phyloP scores from a whole-genome alignment of 2,888 invertebrate genomes.

The Parnassius smintheus region DNA sequence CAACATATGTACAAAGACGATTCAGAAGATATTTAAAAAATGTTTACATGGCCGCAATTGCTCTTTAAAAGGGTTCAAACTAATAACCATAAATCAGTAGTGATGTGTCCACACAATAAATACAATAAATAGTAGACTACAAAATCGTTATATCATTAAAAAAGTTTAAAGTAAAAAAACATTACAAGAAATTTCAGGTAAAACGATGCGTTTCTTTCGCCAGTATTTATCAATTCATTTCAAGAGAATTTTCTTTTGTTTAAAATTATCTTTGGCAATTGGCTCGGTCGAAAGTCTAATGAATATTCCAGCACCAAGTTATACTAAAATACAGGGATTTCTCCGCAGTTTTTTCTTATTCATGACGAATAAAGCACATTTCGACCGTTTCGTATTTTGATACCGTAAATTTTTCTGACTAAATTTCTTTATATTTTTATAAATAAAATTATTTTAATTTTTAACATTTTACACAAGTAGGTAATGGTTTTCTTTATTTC shows the following conservation, averaged over 20 bases:
- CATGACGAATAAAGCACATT: slow-evolving; percentile 7
- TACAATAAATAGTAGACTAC: no score
- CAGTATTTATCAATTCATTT: not conserved
- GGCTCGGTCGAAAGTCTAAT: slow-evolving; percentile 9
- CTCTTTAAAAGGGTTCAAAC: no score
- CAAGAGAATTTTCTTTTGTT: not conserved
- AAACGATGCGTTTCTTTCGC: not conserved
- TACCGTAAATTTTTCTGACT: slow-evolving; percentile 13
- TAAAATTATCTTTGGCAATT: not conserved
- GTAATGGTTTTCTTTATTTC: no score
- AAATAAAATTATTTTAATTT: slow-evolving; percentile 8
- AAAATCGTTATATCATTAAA: no score
- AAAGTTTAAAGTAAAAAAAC: no score
- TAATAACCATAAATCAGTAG: no score
- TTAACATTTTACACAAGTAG: no score
- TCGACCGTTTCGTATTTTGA: slow-evolving; percentile 16
- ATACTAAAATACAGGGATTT: slow-evolving; percentile 11
- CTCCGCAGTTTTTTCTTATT: slow-evolving; percentile 14
- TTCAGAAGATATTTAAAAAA: no score
- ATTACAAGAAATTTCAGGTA: no score
- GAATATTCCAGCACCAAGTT: slow-evolving; percentile 21
- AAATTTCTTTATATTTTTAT: not conserved
- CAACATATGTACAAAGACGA: no score
- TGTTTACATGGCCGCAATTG: no score
- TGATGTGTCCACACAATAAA: no score